These are phyloP conservation scores for Machimus rusticus DNA, from an alignment of 2,888 invertebrate species.

Conservation along the genomic window DNA sequence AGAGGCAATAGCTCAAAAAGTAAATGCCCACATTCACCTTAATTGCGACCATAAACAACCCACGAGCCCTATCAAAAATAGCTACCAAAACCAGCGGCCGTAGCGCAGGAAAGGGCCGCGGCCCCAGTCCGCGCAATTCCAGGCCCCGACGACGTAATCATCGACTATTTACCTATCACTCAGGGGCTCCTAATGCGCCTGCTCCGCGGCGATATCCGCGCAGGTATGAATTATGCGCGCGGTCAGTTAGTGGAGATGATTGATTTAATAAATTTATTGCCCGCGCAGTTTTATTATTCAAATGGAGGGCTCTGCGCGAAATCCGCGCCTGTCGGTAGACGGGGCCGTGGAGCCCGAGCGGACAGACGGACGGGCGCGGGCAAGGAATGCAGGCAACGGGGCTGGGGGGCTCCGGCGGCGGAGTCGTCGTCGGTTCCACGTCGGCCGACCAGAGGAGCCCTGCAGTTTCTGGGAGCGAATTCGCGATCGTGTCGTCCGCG, in stretches of 20 bases:
- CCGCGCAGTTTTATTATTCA: conserved; percentile 38
- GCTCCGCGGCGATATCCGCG: not conserved
- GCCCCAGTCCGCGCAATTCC: not conserved
- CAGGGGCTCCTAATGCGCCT: not conserved
- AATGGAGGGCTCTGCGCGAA: not conserved
- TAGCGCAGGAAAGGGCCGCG: not conserved
- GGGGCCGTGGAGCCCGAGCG: not conserved
- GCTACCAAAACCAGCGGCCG: not conserved
- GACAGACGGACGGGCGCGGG: not conserved
- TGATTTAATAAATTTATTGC: conserved; percentile 45
- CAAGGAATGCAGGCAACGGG: not conserved
- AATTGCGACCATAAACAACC: not conserved
- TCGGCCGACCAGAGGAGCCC: not conserved
- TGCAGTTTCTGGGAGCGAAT: conserved; percentile 13
- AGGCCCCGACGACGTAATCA: conserved; percentile 7
- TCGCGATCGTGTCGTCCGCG: conserved; percentile 22
- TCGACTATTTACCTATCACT: conserved; percentile 26
- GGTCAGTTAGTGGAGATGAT: conserved; percentile 39
- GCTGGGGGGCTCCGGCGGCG: not conserved
- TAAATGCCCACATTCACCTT: not conserved
- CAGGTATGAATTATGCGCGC: conserved; percentile 31
- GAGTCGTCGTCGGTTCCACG: not conserved
- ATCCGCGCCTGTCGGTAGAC: not conserved
- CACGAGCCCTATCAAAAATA: not conserved
- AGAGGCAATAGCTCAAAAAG: not conserved